Evolutionary conservation across 2,113 vertebrate genomes (phyloP), one percentile per base, ranked within the genome.

Genomic region (Salvelinus alpinus): DNA sequence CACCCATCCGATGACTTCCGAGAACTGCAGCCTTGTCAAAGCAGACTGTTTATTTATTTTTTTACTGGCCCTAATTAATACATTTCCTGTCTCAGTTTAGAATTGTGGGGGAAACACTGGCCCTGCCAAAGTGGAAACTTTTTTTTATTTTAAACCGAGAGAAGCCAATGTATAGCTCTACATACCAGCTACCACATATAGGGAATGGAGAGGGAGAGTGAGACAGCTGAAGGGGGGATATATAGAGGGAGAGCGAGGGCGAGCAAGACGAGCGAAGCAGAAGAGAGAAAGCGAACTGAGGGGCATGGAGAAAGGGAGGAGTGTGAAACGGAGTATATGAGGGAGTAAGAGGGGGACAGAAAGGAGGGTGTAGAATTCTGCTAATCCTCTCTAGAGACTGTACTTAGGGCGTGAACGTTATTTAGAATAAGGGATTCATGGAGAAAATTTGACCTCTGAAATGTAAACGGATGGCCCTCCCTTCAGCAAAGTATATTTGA

Each of bases 331-430:
- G 57, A n/a, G 59, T 22, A 4, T 5, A 22, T n/a, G 59, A 60
- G 20, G 44, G 11, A 72, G 31, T 80, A 48, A 48, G 68, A 81
- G 69, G 74, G 25, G 66, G n/a, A 65, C 44, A 25, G 34, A 67
- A 3, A 44, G 14, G 16, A 27, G 71, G 48, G 62, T 64, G 64
- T 69, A 51, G 29, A 80, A 54, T 34, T 72, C 34, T 82, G 76
- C 76, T 84, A 76, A 80, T 78, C 44, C 74, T 71, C 78, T 71
- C 66, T 38, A 65, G 67, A 75, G 67, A 73, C 68, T 51, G 14
- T 51, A 51, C 47, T 81, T 38, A 8, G 7, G 6, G 34, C 8
- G 34, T 38, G 6, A 38, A 38, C 0, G 7, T 38, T 38, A 38
- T 38, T 38, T 38, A 8, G 8, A 38, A 38, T 38, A 38, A 38